Conservation (phyloP, 2,113 vertebrate genomes). For the Oncorhynchus mykiss region DNA sequence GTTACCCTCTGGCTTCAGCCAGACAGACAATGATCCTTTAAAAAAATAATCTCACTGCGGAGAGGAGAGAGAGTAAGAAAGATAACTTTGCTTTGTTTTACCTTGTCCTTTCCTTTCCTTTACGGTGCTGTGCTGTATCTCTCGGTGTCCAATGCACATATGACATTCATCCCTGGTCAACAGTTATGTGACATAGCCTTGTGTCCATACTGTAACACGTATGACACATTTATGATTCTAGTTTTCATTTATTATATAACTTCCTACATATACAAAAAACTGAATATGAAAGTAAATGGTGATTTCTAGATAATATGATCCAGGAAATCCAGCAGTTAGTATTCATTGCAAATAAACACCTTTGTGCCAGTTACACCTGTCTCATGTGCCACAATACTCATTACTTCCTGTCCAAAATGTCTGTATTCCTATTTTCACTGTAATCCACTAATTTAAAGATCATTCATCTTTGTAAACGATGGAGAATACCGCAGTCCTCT, state of each 20-base stretch:
- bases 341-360: background rate
- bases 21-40: constrained; percentile 52
- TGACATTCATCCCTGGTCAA: background rate
- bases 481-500: constrained; percentile 23
- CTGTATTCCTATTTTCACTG: constrained; percentile 42
- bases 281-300: background rate
- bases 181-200: background rate
- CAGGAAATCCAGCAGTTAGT: background rate
- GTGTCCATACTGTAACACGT: background rate
- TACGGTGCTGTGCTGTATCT: background rate
- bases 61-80: constrained; percentile 11
- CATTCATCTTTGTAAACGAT: constrained; percentile 26
- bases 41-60: constrained; percentile 31
- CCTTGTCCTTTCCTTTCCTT: no score
- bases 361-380: constrained; percentile 11
- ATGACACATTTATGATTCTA: background rate
- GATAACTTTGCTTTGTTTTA: no score
- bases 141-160: background rate
- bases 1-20: constrained; percentile 49
- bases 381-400: constrained; percentile 10
- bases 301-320: background rate
- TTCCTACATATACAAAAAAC: background rate
- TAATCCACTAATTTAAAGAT: background rate
- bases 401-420: constrained; percentile 41
- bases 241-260: background rate